Percentiles rank a stretch among this genome's conserved stretches.
Evolutionary conservation across 2,888 invertebrate genomes (phyloP).

Genomic region (Idaea straminata): DNA sequence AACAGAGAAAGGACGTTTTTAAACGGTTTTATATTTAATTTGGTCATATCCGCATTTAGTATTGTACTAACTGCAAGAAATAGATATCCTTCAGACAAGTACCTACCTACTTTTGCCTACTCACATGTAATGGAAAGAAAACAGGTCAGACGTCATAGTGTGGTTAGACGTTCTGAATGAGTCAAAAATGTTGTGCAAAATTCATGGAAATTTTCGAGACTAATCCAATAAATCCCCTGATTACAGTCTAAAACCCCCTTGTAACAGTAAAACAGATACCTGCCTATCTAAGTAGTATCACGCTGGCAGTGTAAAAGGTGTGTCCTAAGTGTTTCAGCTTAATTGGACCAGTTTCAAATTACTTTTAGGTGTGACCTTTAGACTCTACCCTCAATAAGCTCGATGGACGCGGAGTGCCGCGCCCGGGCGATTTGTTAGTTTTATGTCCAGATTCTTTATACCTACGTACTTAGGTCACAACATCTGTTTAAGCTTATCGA

Average conservation of each 20-base stretch:
- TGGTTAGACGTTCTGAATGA: neutral
- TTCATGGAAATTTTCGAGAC: neutral
- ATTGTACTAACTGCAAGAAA: slow-evolving; percentile 6
- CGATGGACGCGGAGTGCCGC: slow-evolving; percentile 38
- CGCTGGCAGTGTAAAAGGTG: slow-evolving; percentile 25
- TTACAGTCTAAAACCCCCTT: neutral
- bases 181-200: neutral
- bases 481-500: slow-evolving; percentile 21
- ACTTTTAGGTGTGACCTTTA: slow-evolving; percentile 56
- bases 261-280: neutral
- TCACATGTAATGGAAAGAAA: neutral
- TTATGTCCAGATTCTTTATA: slow-evolving; percentile 20
- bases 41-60: slow-evolving; percentile 3
- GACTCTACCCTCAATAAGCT: slow-evolving; percentile 43
- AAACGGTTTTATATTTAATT: neutral
- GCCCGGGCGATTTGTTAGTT: slow-evolving; percentile 38
- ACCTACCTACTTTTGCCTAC: too few species aligned
- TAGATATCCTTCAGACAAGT: neutral
- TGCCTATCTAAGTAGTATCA: slow-evolving; percentile 20
- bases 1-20: slow-evolving; percentile 21
- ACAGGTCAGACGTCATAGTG: neutral
- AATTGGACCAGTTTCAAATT: slow-evolving; percentile 55
- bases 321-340: slow-evolving; percentile 37
- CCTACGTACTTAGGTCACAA: slow-evolving; percentile 17
- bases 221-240: neutral